Evolutionary conservation across 2,113 vertebrate genomes (phyloP).

Genomic region (Maccullochella peelii): DNA sequence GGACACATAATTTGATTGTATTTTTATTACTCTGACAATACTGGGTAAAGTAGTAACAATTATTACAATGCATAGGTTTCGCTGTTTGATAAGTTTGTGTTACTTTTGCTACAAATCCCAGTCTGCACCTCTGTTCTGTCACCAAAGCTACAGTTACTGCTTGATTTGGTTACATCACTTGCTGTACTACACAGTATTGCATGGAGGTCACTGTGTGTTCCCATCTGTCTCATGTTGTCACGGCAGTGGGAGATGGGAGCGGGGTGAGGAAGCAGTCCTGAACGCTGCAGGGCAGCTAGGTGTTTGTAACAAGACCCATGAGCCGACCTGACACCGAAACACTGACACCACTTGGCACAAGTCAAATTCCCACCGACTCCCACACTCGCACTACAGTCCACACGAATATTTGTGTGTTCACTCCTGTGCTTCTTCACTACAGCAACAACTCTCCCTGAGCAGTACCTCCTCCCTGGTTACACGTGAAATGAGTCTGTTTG

Average conservation of each 20-base stretch:
- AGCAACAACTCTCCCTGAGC: background rate
- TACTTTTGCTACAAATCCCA: background rate
- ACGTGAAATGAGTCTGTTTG: background rate
- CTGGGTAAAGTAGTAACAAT: background rate
- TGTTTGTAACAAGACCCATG: slow-evolving; percentile 51
- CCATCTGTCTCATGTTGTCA: slow-evolving; percentile 48
- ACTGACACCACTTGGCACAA: slow-evolving; percentile 58
- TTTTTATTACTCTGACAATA: too few species aligned
- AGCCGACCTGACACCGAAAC: slow-evolving; percentile 49
- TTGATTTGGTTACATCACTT: background rate
- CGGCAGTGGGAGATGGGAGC: slow-evolving; percentile 13
- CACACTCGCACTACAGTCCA: background rate
- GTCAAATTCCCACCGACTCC: slow-evolving; percentile 39
- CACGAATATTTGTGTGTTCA: background rate
- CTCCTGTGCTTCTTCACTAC: background rate
- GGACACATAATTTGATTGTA: too few species aligned
- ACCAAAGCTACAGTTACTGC: background rate
- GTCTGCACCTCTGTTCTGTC: slow-evolving; percentile 4
- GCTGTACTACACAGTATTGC: slow-evolving; percentile 1
- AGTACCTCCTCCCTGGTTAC: background rate
- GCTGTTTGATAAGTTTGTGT: background rate
- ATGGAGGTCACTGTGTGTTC: slow-evolving; percentile 28
- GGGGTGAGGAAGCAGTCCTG: slow-evolving; percentile 18
- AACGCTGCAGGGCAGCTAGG: slow-evolving; percentile 15
- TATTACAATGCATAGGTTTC: background rate